Evolutionary conservation across 53 echinoderm and acorn worm genomes (phyloP).

Genomic region (Glandiceps talaboti): DNA sequence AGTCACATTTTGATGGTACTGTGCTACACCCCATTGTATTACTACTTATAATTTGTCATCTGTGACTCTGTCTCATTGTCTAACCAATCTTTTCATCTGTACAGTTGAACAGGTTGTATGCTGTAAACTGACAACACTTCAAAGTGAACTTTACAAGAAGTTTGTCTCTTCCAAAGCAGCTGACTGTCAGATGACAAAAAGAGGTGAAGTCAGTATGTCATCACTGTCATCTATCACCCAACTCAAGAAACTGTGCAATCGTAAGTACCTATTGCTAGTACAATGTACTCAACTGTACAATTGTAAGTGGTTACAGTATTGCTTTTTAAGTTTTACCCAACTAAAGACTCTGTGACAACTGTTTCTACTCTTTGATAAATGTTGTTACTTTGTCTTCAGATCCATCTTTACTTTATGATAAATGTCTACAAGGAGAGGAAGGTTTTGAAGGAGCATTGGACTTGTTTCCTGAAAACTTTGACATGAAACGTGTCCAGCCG

Average conservation of each 20-base stretch:
- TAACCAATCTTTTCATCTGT: constrained; percentile 2
- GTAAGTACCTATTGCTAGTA: no score
- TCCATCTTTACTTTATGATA: constrained; percentile 78
- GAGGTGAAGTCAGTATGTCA: constrained; percentile 38
- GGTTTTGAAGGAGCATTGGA: constrained; percentile 39
- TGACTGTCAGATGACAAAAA: constrained; percentile 24
- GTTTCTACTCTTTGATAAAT: no score
- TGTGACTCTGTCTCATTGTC: no score
- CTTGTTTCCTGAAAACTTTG: constrained; percentile 51
- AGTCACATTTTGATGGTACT: no score
- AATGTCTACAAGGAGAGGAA: constrained; percentile 46
- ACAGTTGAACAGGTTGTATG: constrained; percentile 84
- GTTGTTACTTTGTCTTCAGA: constrained; percentile 28
- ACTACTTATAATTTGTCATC: no score
- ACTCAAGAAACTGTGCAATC: constrained; percentile 96
- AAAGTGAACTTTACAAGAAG: constrained; percentile 51
- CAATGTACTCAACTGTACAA: no score
- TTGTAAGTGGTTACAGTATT: no score
- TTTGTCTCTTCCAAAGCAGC: constrained; percentile 50
- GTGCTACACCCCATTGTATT: no score
- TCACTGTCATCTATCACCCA: constrained; percentile 81
- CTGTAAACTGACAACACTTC: constrained; percentile 58
- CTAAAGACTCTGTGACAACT: no score
- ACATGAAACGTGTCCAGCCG: constrained; percentile 43
- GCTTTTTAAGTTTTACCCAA: no score